Base-by-base conservation (phyloP, 1,140 invertebrate species). In the Diuraphis noxia region DNA sequence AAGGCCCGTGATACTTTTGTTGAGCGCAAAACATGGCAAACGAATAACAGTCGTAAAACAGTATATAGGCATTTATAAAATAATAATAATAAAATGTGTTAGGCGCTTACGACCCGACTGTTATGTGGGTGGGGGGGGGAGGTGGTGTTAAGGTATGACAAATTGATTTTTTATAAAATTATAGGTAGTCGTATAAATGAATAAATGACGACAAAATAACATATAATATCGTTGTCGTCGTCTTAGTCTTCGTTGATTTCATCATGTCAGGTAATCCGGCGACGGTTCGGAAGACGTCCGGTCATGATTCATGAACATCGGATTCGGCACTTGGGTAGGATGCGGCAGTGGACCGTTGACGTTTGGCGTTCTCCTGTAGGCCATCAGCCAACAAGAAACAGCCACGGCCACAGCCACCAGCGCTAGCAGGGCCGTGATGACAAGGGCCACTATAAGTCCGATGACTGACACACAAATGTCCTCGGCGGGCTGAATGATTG, bases 301-400 rank as follows among this genome's bases (percentile, higher is more conserved):
- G 93, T 97, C 96, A 93, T 95, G 96, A 93, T 97, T 97, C 93
- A 97, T 97, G 94, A 98, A 98, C 92, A 99, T 95, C 88, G 98
- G 98, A 94, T 99, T 98, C 88, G 98, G 98, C 94, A 99, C 98
- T 94, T 98, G 97, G 92, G 97, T 97, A 88, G 98, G 98, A 95
- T 99, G 98, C 92, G 98, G 98, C 93, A 99, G 95, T 92, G 98
- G 98, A 86, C 97, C 98, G 92, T 97, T 95, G 86, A 96, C 96
- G 93, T 97, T 97, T 86, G 97, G 97, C 93, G 97, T 88, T 92
- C 97, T 95, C 93, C 98, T 95, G 94, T 98, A 98, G 92, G 98
- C 98, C 95, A 98, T 97, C 84, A 98, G 95, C 98, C 98, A 99
- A 94, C 98, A 98, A 72, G 97, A 98, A 40, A 98, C 98, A 82